Conservation (phyloP, 1,140 invertebrate genomes). For the honey bee (Apis mellifera) region Amel_HAv3.1 CM009937.2:1985001-1985500, state of each 20-base stretch:
- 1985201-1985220: constrained; percentile 59
- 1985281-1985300: neutral
- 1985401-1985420: constrained; percentile 70
- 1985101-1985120: constrained; percentile 56
- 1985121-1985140: constrained; percentile 43
- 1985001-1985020: constrained; percentile 21
- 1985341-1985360: constrained; percentile 27
- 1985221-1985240: constrained; percentile 64
- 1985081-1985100: constrained; percentile 65
- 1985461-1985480: constrained; percentile 54
- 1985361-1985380: constrained; percentile 55
- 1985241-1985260: constrained; percentile 31
- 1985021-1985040: constrained; percentile 56
- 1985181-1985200: constrained; percentile 60
- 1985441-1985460: constrained; percentile 70
- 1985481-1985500: constrained; percentile 57
- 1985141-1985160: constrained; percentile 58
- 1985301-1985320: neutral
- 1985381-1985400: constrained; percentile 68
- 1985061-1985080: constrained; percentile 69
- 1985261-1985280: constrained; percentile 3
- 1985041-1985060: constrained; percentile 63
- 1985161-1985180: constrained; percentile 49
- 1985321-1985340: constrained; percentile 44
- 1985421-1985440: constrained; percentile 74